Evolutionary conservation across 1,140 invertebrate genomes (phyloP).

Genomic region (Drosophila bocki): DNA sequence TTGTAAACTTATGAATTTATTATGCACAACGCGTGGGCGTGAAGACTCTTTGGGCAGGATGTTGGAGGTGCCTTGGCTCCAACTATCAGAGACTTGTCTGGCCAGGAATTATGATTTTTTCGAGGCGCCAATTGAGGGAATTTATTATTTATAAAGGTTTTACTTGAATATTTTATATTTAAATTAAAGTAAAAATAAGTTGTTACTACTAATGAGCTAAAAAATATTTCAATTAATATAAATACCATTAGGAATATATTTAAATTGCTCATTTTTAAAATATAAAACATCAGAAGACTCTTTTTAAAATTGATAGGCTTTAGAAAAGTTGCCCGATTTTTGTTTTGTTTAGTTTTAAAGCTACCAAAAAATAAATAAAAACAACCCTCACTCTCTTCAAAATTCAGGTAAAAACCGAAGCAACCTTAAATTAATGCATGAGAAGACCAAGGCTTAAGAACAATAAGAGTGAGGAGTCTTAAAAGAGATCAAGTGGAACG

Average conservation of each 20-base stretch:
- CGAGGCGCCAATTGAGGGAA: not conserved
- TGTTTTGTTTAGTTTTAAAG: not conserved
- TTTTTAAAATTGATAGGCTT: no score
- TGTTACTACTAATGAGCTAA: not conserved
- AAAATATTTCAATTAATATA: not conserved
- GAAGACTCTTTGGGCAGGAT: slow-evolving; percentile 2
- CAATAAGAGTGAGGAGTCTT: slow-evolving; percentile 41
- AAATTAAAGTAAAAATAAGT: not conserved
- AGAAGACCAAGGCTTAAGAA: slow-evolving; percentile 40
- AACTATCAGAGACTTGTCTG: slow-evolving; percentile 11
- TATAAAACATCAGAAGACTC: not conserved
- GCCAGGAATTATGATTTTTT: slow-evolving; percentile 2
- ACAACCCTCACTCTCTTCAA: not conserved
- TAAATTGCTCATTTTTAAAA: not conserved
- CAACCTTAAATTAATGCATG: slow-evolving; percentile 26
- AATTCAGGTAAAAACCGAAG: slow-evolving; percentile 19
- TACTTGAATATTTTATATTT: not conserved
- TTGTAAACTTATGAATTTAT: slow-evolving; percentile 31
- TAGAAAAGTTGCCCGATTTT: not conserved
- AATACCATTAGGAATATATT: not conserved
- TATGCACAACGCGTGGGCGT: slow-evolving; percentile 32
- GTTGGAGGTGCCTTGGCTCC: not conserved
- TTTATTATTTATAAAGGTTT: not conserved
- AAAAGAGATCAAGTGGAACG: slow-evolving; percentile 63
- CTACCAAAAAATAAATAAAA: not conserved